Base-by-base conservation (phyloP, 2,888 invertebrate species). In the Torymus tubicola region DNA sequence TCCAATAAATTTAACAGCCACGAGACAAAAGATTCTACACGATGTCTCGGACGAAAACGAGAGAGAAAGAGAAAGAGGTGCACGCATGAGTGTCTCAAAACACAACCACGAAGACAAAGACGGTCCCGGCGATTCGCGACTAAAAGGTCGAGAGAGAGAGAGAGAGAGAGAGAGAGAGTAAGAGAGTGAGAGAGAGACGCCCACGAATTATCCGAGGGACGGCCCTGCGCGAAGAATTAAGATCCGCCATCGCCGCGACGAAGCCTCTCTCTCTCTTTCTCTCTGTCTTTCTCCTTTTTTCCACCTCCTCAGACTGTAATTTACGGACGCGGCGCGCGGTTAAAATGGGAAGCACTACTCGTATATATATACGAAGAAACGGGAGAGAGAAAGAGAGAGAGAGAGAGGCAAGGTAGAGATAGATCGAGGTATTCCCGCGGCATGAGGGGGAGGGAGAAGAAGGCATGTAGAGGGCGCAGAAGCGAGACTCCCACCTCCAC, bases 401-500 rank as follows among this genome's bases (percentile, higher is more conserved):
- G 80, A 83, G 84, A 80, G 84, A 82, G 82, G 85, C 80, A 86
- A 85, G 84, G 85, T 82, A 85, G 86, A 89, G 69, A 68, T 24
- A 31, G 31, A 31, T 31, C 31, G 31, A 31, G 31, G 31, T 31
- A 31, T 31, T 31, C 31, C 31, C 31, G 31, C 31, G 31, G 31
- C 3, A 4, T 31, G 55, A 21, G 21, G 53, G 57, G 31, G 78
- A 72, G 65, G 71, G 81, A 86, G 80, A 83, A 83, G 79, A 84
- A 82, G 82, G 85, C 80, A 86, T 85, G 84, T 24, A 64, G 83
- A 85, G 85, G 84, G 87, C 88, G 87, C 87, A 89, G 88, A 85
- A 87, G 87, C 87, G 88, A 31, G 5, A 31, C 87, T 89, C 87
- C 89, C 89, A 87, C 89, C 89, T 89, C 87, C 86, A 83, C 83